Evolutionary conservation across 2,113 vertebrate genomes (phyloP).

Genomic region (Burhinus oedicnemus): DNA sequence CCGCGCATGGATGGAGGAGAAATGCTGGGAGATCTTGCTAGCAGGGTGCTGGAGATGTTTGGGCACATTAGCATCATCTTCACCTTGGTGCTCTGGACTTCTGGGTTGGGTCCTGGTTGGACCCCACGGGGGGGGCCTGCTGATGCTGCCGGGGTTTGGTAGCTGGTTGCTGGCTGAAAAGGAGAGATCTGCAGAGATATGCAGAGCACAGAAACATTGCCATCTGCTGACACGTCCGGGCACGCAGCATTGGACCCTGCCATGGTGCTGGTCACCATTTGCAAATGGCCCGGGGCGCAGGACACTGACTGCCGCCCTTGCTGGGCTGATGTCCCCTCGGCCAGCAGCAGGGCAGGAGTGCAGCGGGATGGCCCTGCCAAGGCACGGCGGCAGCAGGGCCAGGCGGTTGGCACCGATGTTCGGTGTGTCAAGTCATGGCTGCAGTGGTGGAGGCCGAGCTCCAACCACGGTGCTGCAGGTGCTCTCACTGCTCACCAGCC

Average conservation of each 20-base stretch:
- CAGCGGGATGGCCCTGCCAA: accelerated
- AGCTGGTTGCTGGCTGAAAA: background rate
- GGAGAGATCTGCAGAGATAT: background rate
- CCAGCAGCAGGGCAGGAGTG: background rate
- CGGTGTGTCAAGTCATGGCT: accelerated
- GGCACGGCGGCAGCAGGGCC: background rate
- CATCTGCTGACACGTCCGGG: slow-evolving; percentile 60
- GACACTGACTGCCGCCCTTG: accelerated
- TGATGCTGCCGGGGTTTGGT: accelerated
- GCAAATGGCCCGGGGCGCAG: accelerated
- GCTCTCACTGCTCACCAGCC: background rate
- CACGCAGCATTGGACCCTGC: background rate
- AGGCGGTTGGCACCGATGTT: accelerated
- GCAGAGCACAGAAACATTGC: slow-evolving; percentile 66
- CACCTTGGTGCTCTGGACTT: background rate
- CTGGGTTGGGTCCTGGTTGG: background rate
- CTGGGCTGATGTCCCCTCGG: background rate
- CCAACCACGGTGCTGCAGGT: accelerated
- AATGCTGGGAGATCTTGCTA: background rate
- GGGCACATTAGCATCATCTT: accelerated
- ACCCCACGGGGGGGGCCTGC: accelerated
- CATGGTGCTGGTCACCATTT: accelerated
- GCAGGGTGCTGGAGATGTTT: background rate
- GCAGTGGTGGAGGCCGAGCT: accelerated
- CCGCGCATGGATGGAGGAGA: background rate